Conservation (phyloP, 2,888 invertebrate genomes). For the Temnothorax unifasciatus region DNA sequence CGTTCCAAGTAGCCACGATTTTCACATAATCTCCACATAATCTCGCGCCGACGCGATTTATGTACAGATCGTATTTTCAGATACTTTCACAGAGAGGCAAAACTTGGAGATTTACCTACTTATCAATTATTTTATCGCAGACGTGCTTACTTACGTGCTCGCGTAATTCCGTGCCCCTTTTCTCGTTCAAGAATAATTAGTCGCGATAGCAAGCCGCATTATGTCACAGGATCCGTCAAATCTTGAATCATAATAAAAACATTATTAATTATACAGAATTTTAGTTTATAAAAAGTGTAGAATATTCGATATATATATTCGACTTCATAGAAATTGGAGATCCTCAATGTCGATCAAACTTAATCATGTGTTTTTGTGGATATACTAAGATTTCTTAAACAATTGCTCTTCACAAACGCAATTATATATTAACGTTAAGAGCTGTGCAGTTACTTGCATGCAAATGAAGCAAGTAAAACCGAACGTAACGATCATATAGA, state of each 20-base stretch:
- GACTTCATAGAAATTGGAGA: not conserved
- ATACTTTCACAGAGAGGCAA: not conserved
- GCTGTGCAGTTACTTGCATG: not conserved
- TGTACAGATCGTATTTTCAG: not conserved
- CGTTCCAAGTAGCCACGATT: not conserved
- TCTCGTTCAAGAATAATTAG: not conserved
- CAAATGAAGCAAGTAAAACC: not conserved
- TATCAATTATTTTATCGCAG: not conserved
- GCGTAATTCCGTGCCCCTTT: not conserved
- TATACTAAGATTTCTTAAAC: not conserved
- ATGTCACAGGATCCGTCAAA: not conserved
- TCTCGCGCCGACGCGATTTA: not conserved
- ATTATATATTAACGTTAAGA: not conserved
- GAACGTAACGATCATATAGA: not conserved
- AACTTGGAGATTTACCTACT: not conserved
- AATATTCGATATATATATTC: not conserved
- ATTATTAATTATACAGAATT: not conserved
- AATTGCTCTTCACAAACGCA: not conserved
- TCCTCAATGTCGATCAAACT: not conserved
- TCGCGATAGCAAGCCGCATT: not conserved
- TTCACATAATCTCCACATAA: constrained; percentile 13
- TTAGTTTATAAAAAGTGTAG: not conserved
- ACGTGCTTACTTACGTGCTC: not conserved
- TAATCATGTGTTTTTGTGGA: not conserved
- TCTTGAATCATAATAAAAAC: not conserved